Evolutionary conservation across 2,797 vertebrate genomes (phyloP), one percentile per base, ranked within the genome.

Genomic region (Acanthiza pusilla): DNA sequence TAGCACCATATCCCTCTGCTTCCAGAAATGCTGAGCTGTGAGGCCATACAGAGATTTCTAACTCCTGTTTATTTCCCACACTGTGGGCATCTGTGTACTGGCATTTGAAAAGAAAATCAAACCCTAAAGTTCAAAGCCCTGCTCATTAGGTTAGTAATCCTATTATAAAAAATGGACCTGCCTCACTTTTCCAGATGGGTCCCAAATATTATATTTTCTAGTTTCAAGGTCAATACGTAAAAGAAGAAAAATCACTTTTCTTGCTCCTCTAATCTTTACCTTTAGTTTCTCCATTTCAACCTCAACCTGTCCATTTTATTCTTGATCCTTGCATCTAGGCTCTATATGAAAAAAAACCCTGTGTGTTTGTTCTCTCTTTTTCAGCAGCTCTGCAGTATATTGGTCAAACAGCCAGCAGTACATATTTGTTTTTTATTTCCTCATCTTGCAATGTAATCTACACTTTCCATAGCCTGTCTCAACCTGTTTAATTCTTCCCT

Each of bases 31-130:
- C 16, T 47, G 36, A 61, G 10, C 30, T n/a, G 0, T 48, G 68
- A 0, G 0, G 8, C 34, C 27, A 4, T 2, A 12, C 29, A 32
- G 9, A 23, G 66, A 23, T 36, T 72, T 89, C 29, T 47, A 30
- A 25, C 25, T 78, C 19, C 22, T 71, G 19, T 32, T 55, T 50
- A 14, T 42, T 51, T 79, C 20, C 17, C 27, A 36, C 20, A 4
- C 25, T 68, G 42, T 38, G 45, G 34, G 6, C 7, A 14, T 17
- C 10, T 38, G 57, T 48, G 10, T 30, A 23, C 11, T 13, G 34
- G 21, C 9, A 34, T 42, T 32, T 40, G 51, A 72, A 79, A 91
- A 68, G 3, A 6, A 72, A 78, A 72, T 40, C 30, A 78, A 55
- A 21, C 30, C 26, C 30, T 10, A 8, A 36, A 47, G 7, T 36